Evolutionary conservation across 2,888 invertebrate species (phyloP), one percentile per base, ranked within the genome.

Genomic region (Cosmopolites sordidus): DNA sequence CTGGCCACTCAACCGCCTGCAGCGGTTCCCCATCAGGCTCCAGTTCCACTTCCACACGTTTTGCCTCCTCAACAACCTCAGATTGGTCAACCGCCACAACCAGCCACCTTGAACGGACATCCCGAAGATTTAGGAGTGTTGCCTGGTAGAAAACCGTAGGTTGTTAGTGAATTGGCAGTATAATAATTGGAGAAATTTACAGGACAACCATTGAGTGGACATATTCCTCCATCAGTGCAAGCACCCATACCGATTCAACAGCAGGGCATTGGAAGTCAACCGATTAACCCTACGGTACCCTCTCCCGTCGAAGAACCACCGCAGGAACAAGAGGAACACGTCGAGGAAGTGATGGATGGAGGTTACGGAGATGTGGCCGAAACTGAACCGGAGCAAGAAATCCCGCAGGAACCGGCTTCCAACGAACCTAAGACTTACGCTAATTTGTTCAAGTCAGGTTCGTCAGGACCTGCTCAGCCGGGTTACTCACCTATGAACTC

Each of bases 341-440:
- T 63, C 33, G 69, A 68, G 29, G 40, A 40, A 40, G 4, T 16
- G 4, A 30, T 40, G 15, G 43, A 48, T 42, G 65, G 58, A 22
- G 64, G 58, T 42, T 69, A 67, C 53, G 51, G 53, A 18, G 63
- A 65, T 38, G 56, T 57, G 16, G 58, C 58, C 6, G 63, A 65
- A 39, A 54, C 52, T 11, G 68, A 65, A 54, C 60, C 58, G 12
- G 70, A 71, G 54, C 58, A 58, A 33, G 66, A 68, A 16, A 48
- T 60, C 17, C 48, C 59, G 6, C 47, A 52, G 22, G 64, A 64
- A 49, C 56, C 62, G 41, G 58, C 67, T 39, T 71, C 83, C 37
- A 81, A 78, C 66, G 89, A 88, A 73, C 90, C 89, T 14, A 92
- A 91, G 76, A 92, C 92, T 9, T 92, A 90, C 74, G 92, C 92